These are phyloP conservation scores for Chelonus insularis DNA, from an alignment of 1,140 invertebrate genomes.

Conservation along the genomic window DNA sequence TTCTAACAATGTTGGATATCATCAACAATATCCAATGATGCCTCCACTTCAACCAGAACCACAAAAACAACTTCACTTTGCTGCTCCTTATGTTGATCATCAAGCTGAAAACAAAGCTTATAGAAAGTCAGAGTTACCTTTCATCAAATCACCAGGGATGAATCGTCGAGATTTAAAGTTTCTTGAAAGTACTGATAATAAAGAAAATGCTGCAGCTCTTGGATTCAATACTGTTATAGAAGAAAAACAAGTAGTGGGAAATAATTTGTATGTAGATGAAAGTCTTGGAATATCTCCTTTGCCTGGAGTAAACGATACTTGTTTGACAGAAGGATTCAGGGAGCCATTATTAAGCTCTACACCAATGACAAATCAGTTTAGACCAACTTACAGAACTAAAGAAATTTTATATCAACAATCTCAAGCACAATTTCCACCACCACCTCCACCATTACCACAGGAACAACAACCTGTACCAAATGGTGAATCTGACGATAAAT, in stretches of 20 bases:
- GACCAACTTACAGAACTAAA: slow-evolving; percentile 40
- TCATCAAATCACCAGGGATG: slow-evolving; percentile 53
- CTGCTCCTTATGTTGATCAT: slow-evolving; percentile 36
- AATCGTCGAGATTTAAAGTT: slow-evolving; percentile 52
- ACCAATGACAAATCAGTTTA: slow-evolving; percentile 51
- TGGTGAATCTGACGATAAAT: slow-evolving; percentile 47
- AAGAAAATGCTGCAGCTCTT: slow-evolving; percentile 47
- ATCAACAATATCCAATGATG: slow-evolving; percentile 35
- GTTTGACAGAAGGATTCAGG: slow-evolving; percentile 49
- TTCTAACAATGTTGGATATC: slow-evolving; percentile 50
- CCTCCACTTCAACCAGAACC: slow-evolving; percentile 34
- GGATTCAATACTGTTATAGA: slow-evolving; percentile 45
- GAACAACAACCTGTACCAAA: slow-evolving; percentile 2
- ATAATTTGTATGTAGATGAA: slow-evolving; percentile 48
- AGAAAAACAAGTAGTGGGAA: slow-evolving; percentile 32
- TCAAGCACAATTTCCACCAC: slow-evolving; percentile 32
- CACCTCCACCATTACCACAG: slow-evolving; percentile 6
- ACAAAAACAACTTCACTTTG: slow-evolving; percentile 40
- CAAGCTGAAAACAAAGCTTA: slow-evolving; percentile 44
- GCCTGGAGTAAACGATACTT: slow-evolving; percentile 42
- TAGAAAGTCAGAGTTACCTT: slow-evolving; percentile 48
- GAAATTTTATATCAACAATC: slow-evolving; percentile 33
- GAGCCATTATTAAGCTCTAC: slow-evolving; percentile 46
- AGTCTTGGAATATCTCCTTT: slow-evolving; percentile 48
- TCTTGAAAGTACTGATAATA: slow-evolving; percentile 50